These are phyloP conservation scores for Anableps anableps DNA, from an alignment of 2,797 vertebrate species.

Conservation along the genomic window DNA sequence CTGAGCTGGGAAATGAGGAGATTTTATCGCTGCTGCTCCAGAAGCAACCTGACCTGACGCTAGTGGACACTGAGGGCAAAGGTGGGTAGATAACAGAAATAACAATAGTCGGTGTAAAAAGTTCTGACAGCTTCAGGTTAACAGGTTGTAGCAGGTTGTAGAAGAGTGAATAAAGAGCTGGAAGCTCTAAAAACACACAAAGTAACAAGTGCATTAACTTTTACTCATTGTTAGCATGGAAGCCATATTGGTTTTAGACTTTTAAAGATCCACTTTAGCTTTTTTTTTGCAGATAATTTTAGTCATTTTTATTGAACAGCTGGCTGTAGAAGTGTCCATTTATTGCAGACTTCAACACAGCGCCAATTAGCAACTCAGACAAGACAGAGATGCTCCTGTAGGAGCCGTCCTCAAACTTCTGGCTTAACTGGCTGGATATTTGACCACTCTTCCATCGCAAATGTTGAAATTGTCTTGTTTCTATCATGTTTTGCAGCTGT, in stretches of 20 bases:
- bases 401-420: neutral
- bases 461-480: neutral
- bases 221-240: neutral
- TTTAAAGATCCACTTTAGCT: neutral
- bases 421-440: neutral
- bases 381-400: neutral
- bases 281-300: neutral
- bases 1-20: conserved; percentile 85
- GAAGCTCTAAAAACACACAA: neutral
- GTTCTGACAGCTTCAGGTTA: neutral
- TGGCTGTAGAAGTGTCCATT: neutral
- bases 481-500: no score
- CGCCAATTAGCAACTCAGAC: neutral
- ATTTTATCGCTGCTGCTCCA: conserved; percentile 82
- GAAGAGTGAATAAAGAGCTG: neutral
- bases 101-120: neutral
- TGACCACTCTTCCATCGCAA: neutral
- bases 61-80: conserved; percentile 88
- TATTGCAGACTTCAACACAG: neutral
- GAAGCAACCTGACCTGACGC: conserved; percentile 83
- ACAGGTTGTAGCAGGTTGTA: neutral
- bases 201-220: neutral
- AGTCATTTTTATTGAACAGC: neutral
- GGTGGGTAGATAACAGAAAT: conserved; percentile 73
- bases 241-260: neutral